A percentile compares a stretch with the other conserved stretches of the same genome.
Evolutionary conservation across 2,113 vertebrate species (phyloP).

Genomic region (Eudyptes chrysolophus): DNA sequence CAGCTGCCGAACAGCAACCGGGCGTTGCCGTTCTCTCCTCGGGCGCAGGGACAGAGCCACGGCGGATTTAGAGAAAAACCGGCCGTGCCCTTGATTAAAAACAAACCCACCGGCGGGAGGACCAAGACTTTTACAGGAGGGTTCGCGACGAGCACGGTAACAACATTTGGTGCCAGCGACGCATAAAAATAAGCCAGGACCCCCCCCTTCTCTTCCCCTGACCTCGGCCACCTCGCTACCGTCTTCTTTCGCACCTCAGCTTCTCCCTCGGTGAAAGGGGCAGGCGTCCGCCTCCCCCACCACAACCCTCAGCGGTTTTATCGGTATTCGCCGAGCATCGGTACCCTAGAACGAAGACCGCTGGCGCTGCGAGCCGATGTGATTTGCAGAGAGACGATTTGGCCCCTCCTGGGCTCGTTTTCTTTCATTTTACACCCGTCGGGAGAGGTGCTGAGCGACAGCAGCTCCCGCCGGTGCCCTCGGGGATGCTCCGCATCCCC

Average conservation of each 20-base stretch:
- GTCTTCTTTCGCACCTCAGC: background rate
- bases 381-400: background rate
- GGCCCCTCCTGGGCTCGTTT: background rate
- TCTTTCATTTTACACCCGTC: background rate
- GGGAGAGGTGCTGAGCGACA: background rate
- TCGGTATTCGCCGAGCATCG: background rate
- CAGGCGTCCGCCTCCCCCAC: background rate
- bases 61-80: background rate
- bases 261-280: background rate
- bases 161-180: background rate
- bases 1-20: no score
- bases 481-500: background rate
- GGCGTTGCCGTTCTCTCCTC: background rate
- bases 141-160: background rate
- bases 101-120: background rate
- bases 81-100: background rate
- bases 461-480: background rate
- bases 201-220: background rate
- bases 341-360: background rate
- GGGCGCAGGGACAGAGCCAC: background rate
- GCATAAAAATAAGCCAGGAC: background rate
- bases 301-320: background rate
- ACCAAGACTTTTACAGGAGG: background rate
- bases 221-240: no score
- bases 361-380: accelerated